Conservation (phyloP, 2,797 vertebrate genomes). For the Bradypodion pumilum region DNA sequence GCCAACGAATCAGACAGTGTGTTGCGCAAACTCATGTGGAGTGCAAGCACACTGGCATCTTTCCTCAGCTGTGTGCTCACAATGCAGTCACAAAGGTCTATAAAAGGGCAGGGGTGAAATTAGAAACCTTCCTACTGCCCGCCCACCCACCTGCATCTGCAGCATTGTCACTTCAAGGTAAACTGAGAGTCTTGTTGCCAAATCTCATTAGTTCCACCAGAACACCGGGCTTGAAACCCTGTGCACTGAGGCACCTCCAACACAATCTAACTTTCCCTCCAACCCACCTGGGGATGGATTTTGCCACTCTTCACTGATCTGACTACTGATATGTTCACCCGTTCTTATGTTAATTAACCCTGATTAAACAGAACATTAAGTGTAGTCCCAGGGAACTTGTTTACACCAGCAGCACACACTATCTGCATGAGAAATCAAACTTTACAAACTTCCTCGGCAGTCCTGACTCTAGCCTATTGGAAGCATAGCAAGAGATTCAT, state of each 20-base stretch:
- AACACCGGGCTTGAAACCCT: background rate
- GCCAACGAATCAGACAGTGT: no score
- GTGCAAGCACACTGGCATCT: no score
- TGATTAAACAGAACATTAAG: background rate
- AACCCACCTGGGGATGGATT: no score
- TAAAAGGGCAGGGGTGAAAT: background rate
- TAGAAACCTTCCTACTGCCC: background rate
- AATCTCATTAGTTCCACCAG: background rate
- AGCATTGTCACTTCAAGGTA: no score
- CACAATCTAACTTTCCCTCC: background rate
- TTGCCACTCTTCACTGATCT: background rate
- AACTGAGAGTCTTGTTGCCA: no score
- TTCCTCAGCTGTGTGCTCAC: background rate
- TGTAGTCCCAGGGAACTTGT: background rate
- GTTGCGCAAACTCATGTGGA: background rate
- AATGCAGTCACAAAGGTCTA: background rate
- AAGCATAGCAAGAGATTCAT: background rate
- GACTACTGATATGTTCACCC: background rate
- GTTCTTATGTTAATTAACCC: background rate
- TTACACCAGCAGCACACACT: background rate
- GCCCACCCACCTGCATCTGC: background rate
- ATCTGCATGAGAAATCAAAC: background rate
- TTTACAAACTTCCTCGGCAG: no score
- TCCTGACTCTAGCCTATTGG: background rate
- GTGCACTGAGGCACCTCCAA: background rate